These are phyloP conservation scores for Pipistrellus kuhlii DNA, from an alignment of 2,797 vertebrate genomes.

Conservation along the genomic window DNA sequence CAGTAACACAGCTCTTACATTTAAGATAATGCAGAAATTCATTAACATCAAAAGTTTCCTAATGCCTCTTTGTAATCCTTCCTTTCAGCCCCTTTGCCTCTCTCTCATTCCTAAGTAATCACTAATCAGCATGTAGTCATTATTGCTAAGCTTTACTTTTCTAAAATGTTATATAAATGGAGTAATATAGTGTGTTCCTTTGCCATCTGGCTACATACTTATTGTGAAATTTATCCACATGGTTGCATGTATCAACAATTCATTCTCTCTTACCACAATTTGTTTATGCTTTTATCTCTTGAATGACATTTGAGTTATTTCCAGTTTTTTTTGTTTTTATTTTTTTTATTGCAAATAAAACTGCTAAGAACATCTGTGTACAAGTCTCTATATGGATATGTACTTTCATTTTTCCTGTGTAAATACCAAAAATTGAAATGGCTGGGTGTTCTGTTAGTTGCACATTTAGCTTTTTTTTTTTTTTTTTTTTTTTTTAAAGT, in stretches of 20 bases:
- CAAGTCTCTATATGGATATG: neutral
- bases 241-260: neutral
- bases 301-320: neutral
- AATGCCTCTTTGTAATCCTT: neutral
- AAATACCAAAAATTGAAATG: neutral
- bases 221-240: conserved; percentile 31
- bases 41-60: neutral
- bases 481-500: neutral
- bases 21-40: neutral
- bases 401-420: neutral
- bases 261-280: neutral
- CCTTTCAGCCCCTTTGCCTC: too few species aligned
- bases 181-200: neutral
- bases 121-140: neutral
- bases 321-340: neutral
- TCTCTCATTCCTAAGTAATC: neutral
- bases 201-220: conserved; percentile 4
- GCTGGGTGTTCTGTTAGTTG: neutral
- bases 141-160: neutral
- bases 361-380: neutral
- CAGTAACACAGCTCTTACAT: neutral
- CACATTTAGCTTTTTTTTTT: neutral
- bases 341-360: neutral
- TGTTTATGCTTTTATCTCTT: neutral
- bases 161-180: neutral